A percentile compares a stretch with the other conserved stretches of the same genome.
These are phyloP conservation scores for Rhingia campestris DNA, from an alignment of 2,888 invertebrate species.

Conservation along the genomic window DNA sequence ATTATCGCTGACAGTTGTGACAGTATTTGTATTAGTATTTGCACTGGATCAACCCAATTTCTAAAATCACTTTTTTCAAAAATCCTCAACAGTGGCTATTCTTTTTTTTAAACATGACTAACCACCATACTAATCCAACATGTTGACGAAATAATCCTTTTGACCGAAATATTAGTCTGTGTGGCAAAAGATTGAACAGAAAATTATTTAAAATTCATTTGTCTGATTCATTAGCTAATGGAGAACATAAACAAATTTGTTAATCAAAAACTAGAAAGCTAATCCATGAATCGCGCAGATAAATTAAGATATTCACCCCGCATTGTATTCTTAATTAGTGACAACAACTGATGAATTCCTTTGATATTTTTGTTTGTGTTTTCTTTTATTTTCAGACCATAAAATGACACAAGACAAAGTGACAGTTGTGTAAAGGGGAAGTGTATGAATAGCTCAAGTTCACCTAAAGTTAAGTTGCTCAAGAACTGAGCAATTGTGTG, in stretches of 20 bases:
- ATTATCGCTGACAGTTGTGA: too few species aligned
- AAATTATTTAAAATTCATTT: neutral
- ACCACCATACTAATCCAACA: neutral
- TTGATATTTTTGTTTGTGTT: neutral
- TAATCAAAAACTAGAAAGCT: neutral
- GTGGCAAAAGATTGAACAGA: conserved; percentile 3
- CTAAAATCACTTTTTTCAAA: neutral
- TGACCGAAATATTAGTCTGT: conserved; percentile 1
- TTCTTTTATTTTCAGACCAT: neutral
- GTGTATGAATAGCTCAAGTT: conserved; percentile 33
- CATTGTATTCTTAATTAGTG: conserved; percentile 18
- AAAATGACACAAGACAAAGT: neutral
- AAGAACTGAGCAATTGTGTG: conserved; percentile 22
- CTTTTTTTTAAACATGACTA: neutral
- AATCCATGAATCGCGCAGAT: neutral
- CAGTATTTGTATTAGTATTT: too few species aligned
- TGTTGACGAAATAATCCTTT: neutral
- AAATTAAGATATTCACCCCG: conserved; percentile 1
- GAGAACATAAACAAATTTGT: neutral
- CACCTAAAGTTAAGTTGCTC: conserved; percentile 12
- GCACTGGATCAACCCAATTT: neutral
- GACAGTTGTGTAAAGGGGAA: neutral
- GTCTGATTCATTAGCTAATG: neutral
- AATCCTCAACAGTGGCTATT: neutral
- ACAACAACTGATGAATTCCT: conserved; percentile 26